Evolutionary conservation across 2,888 invertebrate genomes (phyloP), one percentile per base, ranked within the genome.

Genomic region (Julus scanicus): DNA sequence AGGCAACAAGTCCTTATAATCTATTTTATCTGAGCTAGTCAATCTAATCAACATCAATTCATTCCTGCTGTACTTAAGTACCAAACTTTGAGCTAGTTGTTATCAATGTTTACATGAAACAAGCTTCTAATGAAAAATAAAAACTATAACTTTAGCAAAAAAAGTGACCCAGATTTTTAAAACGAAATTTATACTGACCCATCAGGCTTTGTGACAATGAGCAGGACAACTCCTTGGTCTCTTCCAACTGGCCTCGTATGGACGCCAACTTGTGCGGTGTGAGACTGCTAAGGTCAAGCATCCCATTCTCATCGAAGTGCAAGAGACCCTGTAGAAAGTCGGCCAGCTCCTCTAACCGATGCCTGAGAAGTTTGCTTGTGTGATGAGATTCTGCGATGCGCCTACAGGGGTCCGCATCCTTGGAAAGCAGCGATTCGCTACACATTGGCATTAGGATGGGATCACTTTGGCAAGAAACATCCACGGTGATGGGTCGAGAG

Each of bases 241-340:
- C 89, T 9, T 90, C 87, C 17, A 91, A 89, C 44, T 90, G 90
- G 29, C 89, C 89, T 80, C 89, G 89, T 20, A 91, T 86, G 29
- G 84, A 63, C 20, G 89, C 89, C 15, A 90, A 89, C 71, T 89
- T 88, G 39, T 89, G 90, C 20, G 90, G 89, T 13, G 90, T 90
- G 71, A 90, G 88, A 40, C 89, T 86, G 86, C 90, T 90, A 11
- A 90, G 84, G 87, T 90, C 90, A 40, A 91, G 89, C 20, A 89
- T 44, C 20, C 90, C 91, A 39, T 89, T 89, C n/a, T 90, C 90
- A 53, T 91, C 90, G 88, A 95, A 94, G 89, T 94, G 94, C 40
- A 95, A 91, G 57, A 95, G 92, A 89, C 94, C 94, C 90, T 95
- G 94, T 90, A 95, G 92, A 91, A 95, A 95, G 90, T 93, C 93